Evolutionary conservation across 2,888 invertebrate genomes (phyloP).

Genomic region (Caenorhabditis zanzibari): DNA sequence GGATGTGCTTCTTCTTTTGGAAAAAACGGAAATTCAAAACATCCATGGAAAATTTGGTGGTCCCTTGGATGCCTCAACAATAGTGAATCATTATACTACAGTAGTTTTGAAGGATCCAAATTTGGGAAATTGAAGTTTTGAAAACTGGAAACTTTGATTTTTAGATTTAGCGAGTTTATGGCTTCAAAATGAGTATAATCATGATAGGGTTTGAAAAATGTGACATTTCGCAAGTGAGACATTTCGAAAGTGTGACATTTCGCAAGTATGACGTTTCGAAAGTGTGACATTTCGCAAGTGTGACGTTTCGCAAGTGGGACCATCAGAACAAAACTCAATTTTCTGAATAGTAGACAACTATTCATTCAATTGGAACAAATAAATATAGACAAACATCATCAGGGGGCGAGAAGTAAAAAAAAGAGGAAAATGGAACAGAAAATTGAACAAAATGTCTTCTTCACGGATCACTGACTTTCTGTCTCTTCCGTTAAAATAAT

Average conservation of each 20-base stretch:
- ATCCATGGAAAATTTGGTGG: not conserved
- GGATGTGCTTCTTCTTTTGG: constrained; percentile 3
- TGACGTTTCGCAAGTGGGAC: not conserved
- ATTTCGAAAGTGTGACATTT: not conserved
- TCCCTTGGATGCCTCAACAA: constrained; percentile 14
- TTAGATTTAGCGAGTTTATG: not conserved
- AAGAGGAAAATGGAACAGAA: constrained; percentile 14
- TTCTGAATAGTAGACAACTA: not conserved
- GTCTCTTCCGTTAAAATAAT: not conserved
- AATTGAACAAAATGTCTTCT: not conserved
- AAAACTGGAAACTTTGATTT: not conserved
- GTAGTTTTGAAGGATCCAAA: not conserved
- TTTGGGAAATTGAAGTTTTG: not conserved
- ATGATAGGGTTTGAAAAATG: not conserved
- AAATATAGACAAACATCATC: not conserved
- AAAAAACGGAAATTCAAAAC: constrained; percentile 1
- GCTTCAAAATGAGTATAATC: not conserved
- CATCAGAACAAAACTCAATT: no score
- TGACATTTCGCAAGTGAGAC: not conserved
- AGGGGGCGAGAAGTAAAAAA: not conserved
- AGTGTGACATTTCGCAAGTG: not conserved
- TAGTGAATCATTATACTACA: constrained; percentile 30
- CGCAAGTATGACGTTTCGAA: not conserved
- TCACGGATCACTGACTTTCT: constrained; percentile 16
- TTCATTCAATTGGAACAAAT: not conserved